A percentile compares a stretch with the other conserved stretches of the same genome.
phyloP scores from a whole-genome alignment of 2,888 invertebrate species.

The Lasioglossum malachurum region DNA sequence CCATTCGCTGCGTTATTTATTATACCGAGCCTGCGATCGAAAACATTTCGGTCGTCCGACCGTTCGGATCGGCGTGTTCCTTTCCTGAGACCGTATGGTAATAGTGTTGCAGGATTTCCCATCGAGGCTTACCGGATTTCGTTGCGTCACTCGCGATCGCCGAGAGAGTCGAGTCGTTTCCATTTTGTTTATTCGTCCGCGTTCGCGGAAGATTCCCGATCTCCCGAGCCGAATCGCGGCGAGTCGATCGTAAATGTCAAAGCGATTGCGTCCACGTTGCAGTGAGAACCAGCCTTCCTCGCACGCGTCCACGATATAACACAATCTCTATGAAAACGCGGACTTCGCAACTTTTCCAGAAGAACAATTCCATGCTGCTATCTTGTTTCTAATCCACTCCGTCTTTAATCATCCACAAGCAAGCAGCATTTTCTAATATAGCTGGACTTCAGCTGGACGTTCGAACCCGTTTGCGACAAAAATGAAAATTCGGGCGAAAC shows the following conservation, averaged over 20 bases:
- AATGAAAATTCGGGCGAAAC: too few relatives aligned
- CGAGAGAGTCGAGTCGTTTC: constrained; percentile 10
- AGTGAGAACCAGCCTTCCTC: background rate
- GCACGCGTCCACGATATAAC: background rate
- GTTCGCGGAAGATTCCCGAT: constrained; percentile 41
- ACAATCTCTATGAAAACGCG: background rate
- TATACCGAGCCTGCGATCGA: background rate
- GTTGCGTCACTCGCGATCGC: constrained; percentile 6
- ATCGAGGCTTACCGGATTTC: constrained; percentile 5
- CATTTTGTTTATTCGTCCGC: constrained; percentile 11
- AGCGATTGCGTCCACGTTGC: constrained; percentile 3
- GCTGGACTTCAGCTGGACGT: too few relatives aligned
- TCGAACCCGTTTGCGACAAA: too few relatives aligned
- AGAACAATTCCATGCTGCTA: background rate
- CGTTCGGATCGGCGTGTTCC: background rate
- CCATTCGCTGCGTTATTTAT: too few relatives aligned
- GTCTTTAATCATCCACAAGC: too few relatives aligned
- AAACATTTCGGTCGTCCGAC: background rate
- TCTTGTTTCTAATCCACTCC: too few relatives aligned
- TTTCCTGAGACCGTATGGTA: background rate
- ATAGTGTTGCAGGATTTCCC: constrained; percentile 3
- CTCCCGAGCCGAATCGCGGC: background rate
- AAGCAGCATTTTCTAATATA: too few relatives aligned
- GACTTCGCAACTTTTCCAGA: background rate
- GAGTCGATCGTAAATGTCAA: constrained; percentile 34